Base-by-base conservation (phyloP, 1,140 invertebrate species). In the Pseudomyrmex sp. region DNA sequence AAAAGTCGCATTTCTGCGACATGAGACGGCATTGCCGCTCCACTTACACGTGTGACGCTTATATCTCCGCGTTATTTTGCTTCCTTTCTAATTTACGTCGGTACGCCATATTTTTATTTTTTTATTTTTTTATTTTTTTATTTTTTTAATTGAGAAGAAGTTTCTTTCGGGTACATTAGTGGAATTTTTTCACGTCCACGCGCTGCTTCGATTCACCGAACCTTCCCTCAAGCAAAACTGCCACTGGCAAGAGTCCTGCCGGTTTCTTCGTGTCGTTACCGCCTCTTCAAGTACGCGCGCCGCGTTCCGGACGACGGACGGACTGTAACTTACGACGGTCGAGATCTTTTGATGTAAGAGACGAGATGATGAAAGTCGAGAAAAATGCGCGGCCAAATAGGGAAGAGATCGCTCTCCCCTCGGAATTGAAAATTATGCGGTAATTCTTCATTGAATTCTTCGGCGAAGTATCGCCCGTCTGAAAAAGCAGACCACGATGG, bases 401-500 rank as follows among this genome's bases (percentile, higher is more conserved):
- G 86, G 85, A 44, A 69, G 35, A 35, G 35, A 35, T 4, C 35
- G 26, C 73, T 44, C 73, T 76, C 54, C 83, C 52, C 35, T 20
- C 20, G 63, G 72, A 56, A 77, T 83, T 72, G 48, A 88, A 61
- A 74, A 83, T 88, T 75, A 63, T 77, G 77, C 69, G 72, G 54
- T 65, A 84, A 88, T 88, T 83, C 84, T 76, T 89, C 63, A 56
- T 86, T 83, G 88, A 84, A 89, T 89, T 89, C 88, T 76, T 88
- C 66, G 73, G 12, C 52, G 9, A 69, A 87, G 85, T 88, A 87
- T 89, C 84, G 86, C 26, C 10, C 18, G 68, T 48, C 35, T 88
- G 69, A 89, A 89, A 89, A 89, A 89, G 79, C 88, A 89, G 82
- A 63, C 84, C 69, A 63, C 86, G 84, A 83, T 89, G 82, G 88